Conservation (phyloP, 1,140 invertebrate species). For the Cyclina sinensis region DNA sequence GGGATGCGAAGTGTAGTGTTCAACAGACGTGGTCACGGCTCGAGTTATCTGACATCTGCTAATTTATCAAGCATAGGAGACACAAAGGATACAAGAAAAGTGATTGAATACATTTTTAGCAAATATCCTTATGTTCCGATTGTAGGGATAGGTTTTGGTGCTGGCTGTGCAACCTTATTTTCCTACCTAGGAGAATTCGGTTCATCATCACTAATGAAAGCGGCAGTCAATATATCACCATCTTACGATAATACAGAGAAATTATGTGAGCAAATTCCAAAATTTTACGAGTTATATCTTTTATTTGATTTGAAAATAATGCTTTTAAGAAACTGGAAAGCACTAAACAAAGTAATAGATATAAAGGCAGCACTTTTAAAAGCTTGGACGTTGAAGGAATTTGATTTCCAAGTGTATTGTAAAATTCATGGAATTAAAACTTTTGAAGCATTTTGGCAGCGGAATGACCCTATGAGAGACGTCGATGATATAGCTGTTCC, state of each 20-base stretch:
- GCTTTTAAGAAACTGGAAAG: constrained; percentile 72
- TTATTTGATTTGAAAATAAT: constrained; percentile 74
- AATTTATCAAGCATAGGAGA: constrained; percentile 74
- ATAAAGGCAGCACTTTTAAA: constrained; percentile 69
- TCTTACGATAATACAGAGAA: constrained; percentile 46
- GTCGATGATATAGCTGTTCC: too few relatives aligned
- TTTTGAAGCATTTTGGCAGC: constrained; percentile 80
- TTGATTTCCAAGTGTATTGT: constrained; percentile 81
- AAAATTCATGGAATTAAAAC: constrained; percentile 80
- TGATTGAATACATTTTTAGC: constrained; percentile 57
- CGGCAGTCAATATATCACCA: too few relatives aligned
- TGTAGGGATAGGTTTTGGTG: too few relatives aligned
- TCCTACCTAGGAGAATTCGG: constrained; percentile 75
- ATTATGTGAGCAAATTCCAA: constrained; percentile 60
- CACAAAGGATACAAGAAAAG: too few relatives aligned
- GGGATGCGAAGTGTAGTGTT: constrained; percentile 75
- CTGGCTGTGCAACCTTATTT: constrained; percentile 63
- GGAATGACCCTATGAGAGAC: too few relatives aligned
- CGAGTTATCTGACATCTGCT: constrained; percentile 80
- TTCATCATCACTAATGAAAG: constrained; percentile 28
- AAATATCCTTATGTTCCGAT: constrained; percentile 59
- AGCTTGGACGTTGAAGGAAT: constrained; percentile 72
- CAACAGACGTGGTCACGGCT: too few relatives aligned
- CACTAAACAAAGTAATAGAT: constrained; percentile 74
- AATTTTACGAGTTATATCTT: constrained; percentile 77